Base-by-base conservation (phyloP, 2,113 vertebrate genomes). In the Toxotes chatareus region DNA sequence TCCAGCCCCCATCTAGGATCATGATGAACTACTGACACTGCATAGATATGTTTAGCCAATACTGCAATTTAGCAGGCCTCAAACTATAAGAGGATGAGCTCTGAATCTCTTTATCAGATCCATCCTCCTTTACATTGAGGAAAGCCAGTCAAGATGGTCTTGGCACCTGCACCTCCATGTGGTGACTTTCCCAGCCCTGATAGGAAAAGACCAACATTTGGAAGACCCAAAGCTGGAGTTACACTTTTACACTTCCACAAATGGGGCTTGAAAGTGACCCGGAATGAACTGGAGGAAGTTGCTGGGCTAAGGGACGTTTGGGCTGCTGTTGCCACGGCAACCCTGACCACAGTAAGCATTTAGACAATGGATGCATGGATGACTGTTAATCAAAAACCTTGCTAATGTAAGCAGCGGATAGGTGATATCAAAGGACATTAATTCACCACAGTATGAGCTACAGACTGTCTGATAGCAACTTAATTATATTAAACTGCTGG, bases 261-360 rank as follows among this genome's bases (percentile, higher is more conserved):
- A 13, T 3, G 10, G 34, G 65, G 19, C 38, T 10, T 81, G 27
- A 36, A 69, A 46, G 36, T 78, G 69, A 46, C 47, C 17, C 59
- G 57, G 53, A 74, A 31, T n/a, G 17, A 85, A 62, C 44, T 79
- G 73, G 57, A 81, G 60, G 77, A 86, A 84, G 73, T 27, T 82
- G 59, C 55, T 0, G 38, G 16, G 16, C 27, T 49, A 71, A 57
- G 47, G 56, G 53, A 62, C 40, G 42, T 66, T 61, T 49, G 17
- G 60, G 59, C 44, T 78, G 64, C 27, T 61, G 84, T 86, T 90
- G 68, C 78, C 83, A 84, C 4, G 63, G 73, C 82, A 83, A 87
- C 86, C 47, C 7, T 36, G 21, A 67, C 62, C 32, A 78, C 67
- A 64, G 64, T 69, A 38, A 66, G 64, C 56, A 40, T 31, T 32